Evolutionary conservation across 2,888 invertebrate genomes (phyloP).

Genomic region (Perizoma affinitatum): DNA sequence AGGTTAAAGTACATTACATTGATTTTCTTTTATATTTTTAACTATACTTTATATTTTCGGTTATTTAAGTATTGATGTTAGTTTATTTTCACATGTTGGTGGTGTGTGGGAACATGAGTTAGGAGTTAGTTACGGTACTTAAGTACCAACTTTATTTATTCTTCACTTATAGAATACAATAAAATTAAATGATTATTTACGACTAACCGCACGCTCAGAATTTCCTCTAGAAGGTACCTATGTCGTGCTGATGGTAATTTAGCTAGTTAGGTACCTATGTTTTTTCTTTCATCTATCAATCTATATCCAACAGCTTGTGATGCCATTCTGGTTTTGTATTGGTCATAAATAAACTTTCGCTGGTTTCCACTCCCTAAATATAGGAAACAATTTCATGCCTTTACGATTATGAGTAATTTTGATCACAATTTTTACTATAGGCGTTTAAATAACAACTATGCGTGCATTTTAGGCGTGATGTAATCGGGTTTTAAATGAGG

Average conservation of each 20-base stretch:
- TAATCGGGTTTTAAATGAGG: conserved; percentile 36
- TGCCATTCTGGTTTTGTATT: neutral
- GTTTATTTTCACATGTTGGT: neutral
- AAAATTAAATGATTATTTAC: neutral
- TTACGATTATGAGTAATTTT: conserved; percentile 18
- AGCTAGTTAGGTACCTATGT: neutral
- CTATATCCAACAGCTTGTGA: conserved; percentile 1
- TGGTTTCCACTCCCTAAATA: conserved; percentile 24
- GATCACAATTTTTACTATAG: conserved; percentile 15
- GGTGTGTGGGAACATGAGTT: neutral
- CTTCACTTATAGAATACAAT: neutral
- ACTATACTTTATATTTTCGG: no score
- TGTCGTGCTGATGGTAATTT: conserved; percentile 14
- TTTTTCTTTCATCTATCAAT: conserved; percentile 11
- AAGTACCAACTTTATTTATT: conserved; percentile 3
- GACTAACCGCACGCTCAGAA: conserved; percentile 2
- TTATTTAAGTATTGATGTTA: no score
- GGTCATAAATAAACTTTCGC: conserved; percentile 30
- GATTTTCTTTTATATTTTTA: no score
- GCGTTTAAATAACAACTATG: conserved; percentile 20
- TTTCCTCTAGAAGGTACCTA: conserved; percentile 4
- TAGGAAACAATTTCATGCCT: conserved; percentile 27
- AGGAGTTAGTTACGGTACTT: neutral
- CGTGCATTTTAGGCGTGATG: conserved; percentile 25
- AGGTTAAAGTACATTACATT: no score